Conservation (phyloP, 2,888 invertebrate genomes). For the Subacronicta megacephala region DNA sequence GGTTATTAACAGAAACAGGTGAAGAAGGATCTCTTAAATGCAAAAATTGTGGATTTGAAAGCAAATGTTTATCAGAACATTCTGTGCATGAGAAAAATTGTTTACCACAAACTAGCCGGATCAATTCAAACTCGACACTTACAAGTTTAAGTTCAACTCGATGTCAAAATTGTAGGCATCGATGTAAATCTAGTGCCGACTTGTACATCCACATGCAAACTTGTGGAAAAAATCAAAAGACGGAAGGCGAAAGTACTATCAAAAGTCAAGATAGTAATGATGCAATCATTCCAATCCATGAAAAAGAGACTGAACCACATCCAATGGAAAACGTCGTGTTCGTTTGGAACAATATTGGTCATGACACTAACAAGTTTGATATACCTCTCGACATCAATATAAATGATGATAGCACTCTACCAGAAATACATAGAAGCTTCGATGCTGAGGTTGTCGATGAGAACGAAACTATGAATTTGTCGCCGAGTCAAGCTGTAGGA, state of each 20-base stretch:
- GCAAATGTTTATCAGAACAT: conserved; percentile 95
- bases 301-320: conserved; percentile 89
- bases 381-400: conserved; percentile 82
- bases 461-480: conserved; percentile 90
- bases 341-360: conserved; percentile 93
- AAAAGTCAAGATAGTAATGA: conserved; percentile 75
- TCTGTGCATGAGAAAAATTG: conserved; percentile 94
- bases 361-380: conserved; percentile 77
- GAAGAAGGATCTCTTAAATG: conserved; percentile 92
- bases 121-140: conserved; percentile 76
- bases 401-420: conserved; percentile 83
- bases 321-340: conserved; percentile 95
- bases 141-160: conserved; percentile 92
- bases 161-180: conserved; percentile 95
- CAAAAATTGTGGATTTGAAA: conserved; percentile 92
- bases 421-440: conserved; percentile 74
- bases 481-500: conserved; percentile 90
- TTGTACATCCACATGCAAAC: conserved; percentile 93
- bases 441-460: conserved; percentile 80
- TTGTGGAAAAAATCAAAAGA: conserved; percentile 88
- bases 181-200: conserved; percentile 96
- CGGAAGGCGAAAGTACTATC: conserved; percentile 69
- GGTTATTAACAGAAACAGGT: conserved; percentile 91
- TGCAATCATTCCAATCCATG: conserved; percentile 67
- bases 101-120: conserved; percentile 83